Base-by-base conservation (phyloP, 2,113 vertebrate genomes). In the Dipodomys spectabilis region DNA sequence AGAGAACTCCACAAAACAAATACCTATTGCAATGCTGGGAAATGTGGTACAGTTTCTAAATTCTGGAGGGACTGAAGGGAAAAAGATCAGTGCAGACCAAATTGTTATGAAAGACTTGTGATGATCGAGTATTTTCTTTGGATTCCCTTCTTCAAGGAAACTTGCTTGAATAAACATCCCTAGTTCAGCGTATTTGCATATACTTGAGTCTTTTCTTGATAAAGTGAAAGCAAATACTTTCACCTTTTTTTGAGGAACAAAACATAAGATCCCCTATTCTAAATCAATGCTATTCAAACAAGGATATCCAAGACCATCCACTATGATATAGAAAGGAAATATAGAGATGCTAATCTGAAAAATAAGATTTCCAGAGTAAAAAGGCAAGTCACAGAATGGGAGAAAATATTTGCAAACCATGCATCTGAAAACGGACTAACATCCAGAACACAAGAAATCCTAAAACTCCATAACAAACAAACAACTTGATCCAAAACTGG, bases 351-450 rank as follows among this genome's bases (percentile, higher is more conserved):
- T 44, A 74, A 67, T 80, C 53, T 78, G 69, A 19, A 32, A 85
- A 60, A 73, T 74, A 39, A 87, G 7, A 67, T 65, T 85, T 64
- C 78, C 27, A 72, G 73, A 86, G 19, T 39, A 83, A 91, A 90
- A 77, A 71, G 22, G 44, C 16, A 92, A 83, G 39, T 7, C 53
- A n/a, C 18, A 86, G 39, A 83, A 82, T 44, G 15, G 6, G 7
- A 88, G 44, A 87, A 74, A 82, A 71, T 65, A 71, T 78, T 69
- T 87, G 49, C 16, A 87, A 78, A 83, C 57, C 71, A 35, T 71
- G 3, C 62, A 49, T 72, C 53, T 77, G 35, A 82, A 67, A 82
- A 71, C 22, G 44, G 19, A 73, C 35, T 78, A 82, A 27, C 53
- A 71, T 19, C 32, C 8, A 74, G 25, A 91, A 87, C 71, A 68